phyloP scores from a whole-genome alignment of 2,113 vertebrate genomes.

The Erpornis zantholeuca region DNA sequence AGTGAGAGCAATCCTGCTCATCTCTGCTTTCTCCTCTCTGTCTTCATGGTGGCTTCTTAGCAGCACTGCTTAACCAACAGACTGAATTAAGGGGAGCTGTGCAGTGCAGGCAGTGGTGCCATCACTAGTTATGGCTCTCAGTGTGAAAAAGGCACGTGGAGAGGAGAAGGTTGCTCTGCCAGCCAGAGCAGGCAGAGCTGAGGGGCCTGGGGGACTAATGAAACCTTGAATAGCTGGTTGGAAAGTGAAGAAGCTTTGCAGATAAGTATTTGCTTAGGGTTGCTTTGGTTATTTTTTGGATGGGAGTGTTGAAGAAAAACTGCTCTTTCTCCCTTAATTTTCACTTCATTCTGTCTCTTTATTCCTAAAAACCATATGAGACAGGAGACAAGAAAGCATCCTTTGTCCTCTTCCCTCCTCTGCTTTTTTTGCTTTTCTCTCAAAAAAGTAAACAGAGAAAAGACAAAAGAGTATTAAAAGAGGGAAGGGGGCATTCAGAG shows the following conservation, averaged over 20 bases:
- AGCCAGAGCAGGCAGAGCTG: not conserved
- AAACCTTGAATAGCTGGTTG: not conserved
- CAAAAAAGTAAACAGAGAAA: not conserved
- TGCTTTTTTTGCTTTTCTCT: not conserved
- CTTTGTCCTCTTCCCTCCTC: not conserved
- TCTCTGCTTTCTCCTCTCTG: not conserved
- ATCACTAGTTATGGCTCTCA: rapidly evolving
- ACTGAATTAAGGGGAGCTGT: not conserved
- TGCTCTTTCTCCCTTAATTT: not conserved
- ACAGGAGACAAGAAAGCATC: not conserved
- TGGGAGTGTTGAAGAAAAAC: not conserved
- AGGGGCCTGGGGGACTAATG: not conserved
- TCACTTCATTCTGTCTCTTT: not conserved
- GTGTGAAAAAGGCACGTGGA: not conserved
- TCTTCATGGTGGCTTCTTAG: not conserved
- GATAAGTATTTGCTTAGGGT: not conserved
- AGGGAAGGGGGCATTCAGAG: not conserved
- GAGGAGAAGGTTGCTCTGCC: not conserved
- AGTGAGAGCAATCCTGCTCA: not conserved
- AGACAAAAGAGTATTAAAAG: not conserved
- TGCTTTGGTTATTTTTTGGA: not conserved
- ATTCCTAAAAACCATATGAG: not conserved
- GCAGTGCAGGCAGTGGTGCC: not conserved
- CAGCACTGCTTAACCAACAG: not conserved
- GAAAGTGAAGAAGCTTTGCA: not conserved